A percentile compares a stretch with the other conserved stretches of the same genome.
Conservation (phyloP, 2,797 vertebrate species). For the Cygnus olor region DNA sequence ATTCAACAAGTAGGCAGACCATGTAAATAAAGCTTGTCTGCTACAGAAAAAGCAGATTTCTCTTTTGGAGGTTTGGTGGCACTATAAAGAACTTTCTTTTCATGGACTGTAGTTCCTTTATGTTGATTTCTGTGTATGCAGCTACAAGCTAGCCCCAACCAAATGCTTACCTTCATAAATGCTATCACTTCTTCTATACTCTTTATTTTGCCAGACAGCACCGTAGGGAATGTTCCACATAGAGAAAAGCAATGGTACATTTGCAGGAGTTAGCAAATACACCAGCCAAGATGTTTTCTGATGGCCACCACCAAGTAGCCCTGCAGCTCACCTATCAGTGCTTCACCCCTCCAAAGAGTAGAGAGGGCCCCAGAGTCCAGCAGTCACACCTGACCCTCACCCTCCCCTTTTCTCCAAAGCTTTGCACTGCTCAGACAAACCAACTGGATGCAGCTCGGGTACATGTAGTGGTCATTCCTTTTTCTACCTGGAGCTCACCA, state of each 20-base stretch:
- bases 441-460: not conserved
- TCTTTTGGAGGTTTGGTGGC: not conserved
- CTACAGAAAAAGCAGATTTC: not conserved
- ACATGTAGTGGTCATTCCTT: accelerated
- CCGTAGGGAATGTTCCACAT: not conserved
- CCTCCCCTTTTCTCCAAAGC: not conserved
- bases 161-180: not conserved
- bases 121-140: not conserved
- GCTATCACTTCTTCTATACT: not conserved
- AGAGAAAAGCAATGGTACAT: not conserved
- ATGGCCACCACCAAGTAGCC: not conserved
- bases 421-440: not conserved
- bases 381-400: not conserved
- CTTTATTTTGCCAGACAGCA: not conserved
- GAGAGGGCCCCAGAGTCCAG: not conserved
- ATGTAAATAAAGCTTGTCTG: not conserved
- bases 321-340: not conserved
- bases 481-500: not conserved
- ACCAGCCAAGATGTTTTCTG: not conserved
- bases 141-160: not conserved
- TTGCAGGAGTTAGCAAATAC: not conserved
- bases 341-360: not conserved
- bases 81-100: not conserved
- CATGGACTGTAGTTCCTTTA: not conserved
- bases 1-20: not conserved